These are phyloP conservation scores for Eupsittula cactorum DNA, from an alignment of 2,113 vertebrate species.

Conservation along the genomic window DNA sequence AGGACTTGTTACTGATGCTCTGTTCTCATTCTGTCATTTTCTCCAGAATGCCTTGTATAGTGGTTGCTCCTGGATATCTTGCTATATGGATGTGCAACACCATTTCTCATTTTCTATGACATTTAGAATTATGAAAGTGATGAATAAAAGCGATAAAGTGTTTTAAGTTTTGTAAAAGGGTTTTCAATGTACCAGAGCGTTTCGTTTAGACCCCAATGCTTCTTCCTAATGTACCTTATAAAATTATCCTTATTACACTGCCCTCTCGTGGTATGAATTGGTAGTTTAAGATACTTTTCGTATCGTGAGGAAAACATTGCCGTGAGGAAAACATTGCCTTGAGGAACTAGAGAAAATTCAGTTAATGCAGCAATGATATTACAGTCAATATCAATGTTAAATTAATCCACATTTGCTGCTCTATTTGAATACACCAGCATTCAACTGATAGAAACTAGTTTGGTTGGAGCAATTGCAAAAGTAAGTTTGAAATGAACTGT, in stretches of 20 bases:
- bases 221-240: not conserved
- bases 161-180: not conserved
- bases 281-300: not conserved
- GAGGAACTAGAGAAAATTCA: not conserved
- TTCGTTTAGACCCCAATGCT: not conserved
- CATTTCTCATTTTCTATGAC: not conserved
- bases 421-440: not conserved
- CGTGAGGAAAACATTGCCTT: not conserved
- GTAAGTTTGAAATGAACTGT: not conserved
- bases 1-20: not conserved
- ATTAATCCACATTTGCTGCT: not conserved
- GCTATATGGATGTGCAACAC: not conserved
- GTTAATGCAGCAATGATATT: not conserved
- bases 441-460: not conserved
- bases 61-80: not conserved
- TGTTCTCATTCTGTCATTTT: not conserved
- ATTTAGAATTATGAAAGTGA: not conserved
- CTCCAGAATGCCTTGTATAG: not conserved
- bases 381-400: not conserved
- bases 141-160: not conserved
- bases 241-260: conserved; percentile 17
- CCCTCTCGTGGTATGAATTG: conserved; percentile 69
- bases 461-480: not conserved
- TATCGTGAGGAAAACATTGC: not conserved
- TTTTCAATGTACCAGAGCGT: not conserved